A percentile compares a stretch with the other conserved stretches of the same genome.
These are phyloP conservation scores for Archips crataeganus DNA, from an alignment of 2,888 invertebrate species.

Conservation along the genomic window DNA sequence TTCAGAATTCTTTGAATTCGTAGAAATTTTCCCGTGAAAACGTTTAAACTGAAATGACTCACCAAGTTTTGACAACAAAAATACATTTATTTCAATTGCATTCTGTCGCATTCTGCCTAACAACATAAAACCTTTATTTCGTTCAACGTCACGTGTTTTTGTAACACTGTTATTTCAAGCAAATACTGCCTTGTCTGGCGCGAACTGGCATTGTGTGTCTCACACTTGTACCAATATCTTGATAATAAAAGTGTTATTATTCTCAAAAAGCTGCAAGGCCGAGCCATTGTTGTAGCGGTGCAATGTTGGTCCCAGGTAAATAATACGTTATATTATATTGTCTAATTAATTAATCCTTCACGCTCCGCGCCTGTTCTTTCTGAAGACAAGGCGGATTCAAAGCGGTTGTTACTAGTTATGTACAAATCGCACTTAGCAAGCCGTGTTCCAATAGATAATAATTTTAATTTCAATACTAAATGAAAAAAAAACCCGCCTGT, in stretches of 20 bases:
- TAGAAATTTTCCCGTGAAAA: no score
- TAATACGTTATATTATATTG: slow-evolving; percentile 33
- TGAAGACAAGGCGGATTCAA: slow-evolving; percentile 6
- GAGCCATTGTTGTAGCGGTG: slow-evolving; percentile 32
- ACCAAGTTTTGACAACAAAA: neutral
- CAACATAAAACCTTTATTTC: slow-evolving; percentile 15
- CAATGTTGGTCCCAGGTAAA: slow-evolving; percentile 37
- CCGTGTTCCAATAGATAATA: no score
- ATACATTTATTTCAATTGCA: neutral
- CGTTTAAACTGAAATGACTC: no score
- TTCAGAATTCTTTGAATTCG: no score
- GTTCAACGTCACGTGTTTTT: slow-evolving; percentile 29
- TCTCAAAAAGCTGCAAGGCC: slow-evolving; percentile 38
- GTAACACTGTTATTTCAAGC: slow-evolving; percentile 27
- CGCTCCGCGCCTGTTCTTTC: slow-evolving; percentile 31
- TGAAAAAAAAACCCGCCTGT: no score
- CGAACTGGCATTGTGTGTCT: slow-evolving; percentile 13
- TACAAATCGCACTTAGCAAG: no score
- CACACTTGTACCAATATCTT: slow-evolving; percentile 35
- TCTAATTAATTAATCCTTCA: slow-evolving; percentile 41
- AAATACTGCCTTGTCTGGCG: slow-evolving; percentile 18
- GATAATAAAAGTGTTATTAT: slow-evolving; percentile 37
- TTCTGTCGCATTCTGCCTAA: neutral
- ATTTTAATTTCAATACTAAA: no score
- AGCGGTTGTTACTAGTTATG: neutral